These are phyloP conservation scores for Dryobota labecula DNA, from an alignment of 2,888 invertebrate species.

Conservation along the genomic window DNA sequence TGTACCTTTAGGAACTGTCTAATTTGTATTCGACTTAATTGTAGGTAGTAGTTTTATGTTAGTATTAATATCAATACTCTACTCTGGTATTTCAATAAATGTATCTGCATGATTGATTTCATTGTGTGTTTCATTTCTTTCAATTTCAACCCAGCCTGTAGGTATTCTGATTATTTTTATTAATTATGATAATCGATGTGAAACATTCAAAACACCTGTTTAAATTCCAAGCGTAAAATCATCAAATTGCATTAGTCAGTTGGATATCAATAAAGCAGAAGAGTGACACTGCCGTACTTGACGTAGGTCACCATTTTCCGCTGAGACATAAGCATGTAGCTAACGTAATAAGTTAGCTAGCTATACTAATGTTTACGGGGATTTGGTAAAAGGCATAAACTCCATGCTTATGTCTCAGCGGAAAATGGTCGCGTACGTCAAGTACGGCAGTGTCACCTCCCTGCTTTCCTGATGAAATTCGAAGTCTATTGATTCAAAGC, in stretches of 20 bases:
- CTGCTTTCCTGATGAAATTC: too few relatives aligned
- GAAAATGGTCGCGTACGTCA: too few relatives aligned
- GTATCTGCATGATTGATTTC: neutral
- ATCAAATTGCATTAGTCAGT: neutral
- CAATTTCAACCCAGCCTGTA: neutral
- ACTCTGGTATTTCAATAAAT: slow-evolving; percentile 26
- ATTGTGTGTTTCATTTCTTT: slow-evolving; percentile 11
- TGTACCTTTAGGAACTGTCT: neutral
- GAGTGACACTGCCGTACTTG: too few relatives aligned
- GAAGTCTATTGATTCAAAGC: too few relatives aligned
- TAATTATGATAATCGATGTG: neutral
- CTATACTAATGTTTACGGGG: too few relatives aligned
- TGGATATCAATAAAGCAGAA: too few relatives aligned
- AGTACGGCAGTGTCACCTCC: too few relatives aligned
- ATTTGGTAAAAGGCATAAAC: too few relatives aligned
- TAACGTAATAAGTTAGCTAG: too few relatives aligned
- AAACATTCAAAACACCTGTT: neutral
- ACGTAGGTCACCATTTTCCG: too few relatives aligned
- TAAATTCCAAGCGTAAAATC: neutral
- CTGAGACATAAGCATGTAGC: too few relatives aligned
- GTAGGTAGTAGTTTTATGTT: neutral
- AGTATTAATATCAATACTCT: neutral
- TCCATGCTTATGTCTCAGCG: too few relatives aligned
- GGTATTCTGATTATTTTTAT: neutral
- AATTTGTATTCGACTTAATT: neutral